phyloP scores from a whole-genome alignment of 2,797 vertebrate genomes.

The Yasuhikotakia modesta region DNA sequence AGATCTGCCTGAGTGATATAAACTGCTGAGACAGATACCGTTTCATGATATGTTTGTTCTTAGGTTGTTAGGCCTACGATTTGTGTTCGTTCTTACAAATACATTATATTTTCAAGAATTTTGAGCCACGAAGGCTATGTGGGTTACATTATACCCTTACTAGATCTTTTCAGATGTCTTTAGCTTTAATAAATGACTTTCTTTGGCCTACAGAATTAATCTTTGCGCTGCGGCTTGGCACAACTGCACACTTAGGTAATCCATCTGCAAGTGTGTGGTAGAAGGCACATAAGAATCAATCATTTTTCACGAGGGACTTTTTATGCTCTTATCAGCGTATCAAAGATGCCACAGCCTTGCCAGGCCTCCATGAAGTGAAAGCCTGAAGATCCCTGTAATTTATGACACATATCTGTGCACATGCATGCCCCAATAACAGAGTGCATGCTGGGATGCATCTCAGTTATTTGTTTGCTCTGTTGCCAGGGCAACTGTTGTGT shows the following conservation, averaged over 20 bases:
- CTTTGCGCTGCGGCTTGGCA: conserved; percentile 55
- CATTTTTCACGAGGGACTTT: conserved; percentile 66
- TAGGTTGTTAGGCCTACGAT: background rate
- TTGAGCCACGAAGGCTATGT: conserved; percentile 8
- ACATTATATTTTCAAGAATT: conserved; percentile 32
- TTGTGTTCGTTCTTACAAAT: conserved; percentile 20
- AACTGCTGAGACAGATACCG: background rate
- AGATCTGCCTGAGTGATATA: background rate
- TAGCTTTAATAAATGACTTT: conserved; percentile 22
- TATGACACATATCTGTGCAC: conserved; percentile 45
- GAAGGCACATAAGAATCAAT: too few species aligned
- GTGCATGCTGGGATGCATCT: too few species aligned
- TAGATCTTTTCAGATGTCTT: conserved; percentile 25
- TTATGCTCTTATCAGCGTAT: conserved; percentile 54
- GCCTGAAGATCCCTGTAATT: conserved; percentile 61
- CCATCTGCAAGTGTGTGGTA: conserved; percentile 66
- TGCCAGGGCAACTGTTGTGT: conserved; percentile 69
- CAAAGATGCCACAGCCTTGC: conserved; percentile 54
- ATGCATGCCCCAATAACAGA: conserved; percentile 31
- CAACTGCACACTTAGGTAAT: too few species aligned
- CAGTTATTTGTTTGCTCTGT: conserved; percentile 66
- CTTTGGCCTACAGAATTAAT: conserved; percentile 30
- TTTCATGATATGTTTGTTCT: conserved; percentile 34
- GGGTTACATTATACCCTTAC: conserved; percentile 24
- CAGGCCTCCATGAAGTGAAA: conserved; percentile 57